Percentiles rank a stretch among this genome's conserved stretches.
phyloP scores from a whole-genome alignment of 1,140 invertebrate genomes.

The Drosophila lowei region DNA sequence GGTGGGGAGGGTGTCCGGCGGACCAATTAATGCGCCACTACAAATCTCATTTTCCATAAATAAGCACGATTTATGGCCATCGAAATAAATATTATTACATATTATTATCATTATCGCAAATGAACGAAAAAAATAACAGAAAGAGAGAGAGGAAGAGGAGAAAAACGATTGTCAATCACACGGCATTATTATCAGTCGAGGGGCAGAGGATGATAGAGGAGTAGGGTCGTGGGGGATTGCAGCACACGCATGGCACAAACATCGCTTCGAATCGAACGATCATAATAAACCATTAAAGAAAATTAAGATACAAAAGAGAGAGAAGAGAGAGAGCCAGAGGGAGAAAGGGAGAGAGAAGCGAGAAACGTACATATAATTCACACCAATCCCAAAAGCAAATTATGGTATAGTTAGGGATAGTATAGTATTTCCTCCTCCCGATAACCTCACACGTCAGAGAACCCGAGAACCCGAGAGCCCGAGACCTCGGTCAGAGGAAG shows the following conservation, averaged over 20 bases:
- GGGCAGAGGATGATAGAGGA: neutral
- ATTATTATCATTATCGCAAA: conserved; percentile 69
- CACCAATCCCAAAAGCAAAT: conserved; percentile 58
- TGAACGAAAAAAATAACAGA: conserved; percentile 26
- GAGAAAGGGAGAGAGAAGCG: conserved; percentile 45
- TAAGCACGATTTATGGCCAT: conserved; percentile 69
- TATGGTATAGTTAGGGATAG: conserved; percentile 40
- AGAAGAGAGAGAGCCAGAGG: conserved; percentile 39
- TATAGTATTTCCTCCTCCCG: conserved; percentile 23
- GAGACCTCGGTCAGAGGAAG: conserved; percentile 4
- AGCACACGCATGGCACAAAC: conserved; percentile 38
- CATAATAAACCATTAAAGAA: conserved; percentile 78
- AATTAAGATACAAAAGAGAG: conserved; percentile 71
- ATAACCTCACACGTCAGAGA: conserved; percentile 54
- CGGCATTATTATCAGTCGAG: conserved; percentile 51
- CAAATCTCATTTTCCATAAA: conserved; percentile 74
- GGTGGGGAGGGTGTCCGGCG: neutral
- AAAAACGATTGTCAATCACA: conserved; percentile 71
- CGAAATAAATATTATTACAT: conserved; percentile 61
- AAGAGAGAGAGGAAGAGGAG: neutral
- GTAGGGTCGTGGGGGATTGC: conserved; percentile 10
- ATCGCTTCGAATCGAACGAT: conserved; percentile 26
- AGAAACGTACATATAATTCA: conserved; percentile 43
- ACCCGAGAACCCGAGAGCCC: too few relatives aligned
- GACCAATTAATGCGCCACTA: conserved; percentile 64